A percentile compares a stretch with the other conserved stretches of the same genome.
Conservation (phyloP, 2,888 invertebrate genomes). For the Pandemis heparana region DNA sequence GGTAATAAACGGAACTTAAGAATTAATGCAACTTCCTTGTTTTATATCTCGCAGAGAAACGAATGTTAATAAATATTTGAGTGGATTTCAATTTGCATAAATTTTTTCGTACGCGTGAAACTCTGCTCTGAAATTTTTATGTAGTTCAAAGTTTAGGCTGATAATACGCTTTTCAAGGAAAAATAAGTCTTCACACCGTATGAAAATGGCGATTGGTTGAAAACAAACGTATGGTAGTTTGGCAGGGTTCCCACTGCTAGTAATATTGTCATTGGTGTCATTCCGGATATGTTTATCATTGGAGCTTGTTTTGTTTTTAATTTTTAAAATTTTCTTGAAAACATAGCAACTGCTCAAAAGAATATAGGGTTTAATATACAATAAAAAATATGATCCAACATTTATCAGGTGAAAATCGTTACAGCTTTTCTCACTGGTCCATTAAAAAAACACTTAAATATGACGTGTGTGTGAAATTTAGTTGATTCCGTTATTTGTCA, state of each 20-base stretch:
- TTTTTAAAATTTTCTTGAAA: no score
- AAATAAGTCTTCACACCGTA: neutral
- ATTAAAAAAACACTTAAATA: no score
- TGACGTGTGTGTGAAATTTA: no score
- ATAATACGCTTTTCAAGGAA: neutral
- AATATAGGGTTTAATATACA: no score
- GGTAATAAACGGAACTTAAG: constrained; percentile 30
- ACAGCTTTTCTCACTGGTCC: no score
- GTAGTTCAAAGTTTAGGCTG: constrained; percentile 3
- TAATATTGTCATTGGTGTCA: neutral
- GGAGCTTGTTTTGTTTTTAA: no score
- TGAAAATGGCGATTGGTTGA: neutral
- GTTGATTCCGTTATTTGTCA: no score
- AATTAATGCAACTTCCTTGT: constrained; percentile 25
- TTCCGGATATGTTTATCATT: neutral
- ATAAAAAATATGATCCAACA: no score
- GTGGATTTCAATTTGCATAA: constrained; percentile 3
- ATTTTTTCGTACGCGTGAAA: constrained; percentile 5
- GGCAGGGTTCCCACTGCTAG: neutral
- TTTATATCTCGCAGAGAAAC: neutral
- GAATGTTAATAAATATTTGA: constrained; percentile 11
- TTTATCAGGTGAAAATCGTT: no score
- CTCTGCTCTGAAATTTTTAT: constrained; percentile 4
- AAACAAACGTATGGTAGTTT: neutral
- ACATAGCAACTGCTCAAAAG: no score